Percentiles rank a stretch among this genome's conserved stretches.
phyloP scores from a whole-genome alignment of 2,113 vertebrate genomes.

The Catagonus wagneri region DNA sequence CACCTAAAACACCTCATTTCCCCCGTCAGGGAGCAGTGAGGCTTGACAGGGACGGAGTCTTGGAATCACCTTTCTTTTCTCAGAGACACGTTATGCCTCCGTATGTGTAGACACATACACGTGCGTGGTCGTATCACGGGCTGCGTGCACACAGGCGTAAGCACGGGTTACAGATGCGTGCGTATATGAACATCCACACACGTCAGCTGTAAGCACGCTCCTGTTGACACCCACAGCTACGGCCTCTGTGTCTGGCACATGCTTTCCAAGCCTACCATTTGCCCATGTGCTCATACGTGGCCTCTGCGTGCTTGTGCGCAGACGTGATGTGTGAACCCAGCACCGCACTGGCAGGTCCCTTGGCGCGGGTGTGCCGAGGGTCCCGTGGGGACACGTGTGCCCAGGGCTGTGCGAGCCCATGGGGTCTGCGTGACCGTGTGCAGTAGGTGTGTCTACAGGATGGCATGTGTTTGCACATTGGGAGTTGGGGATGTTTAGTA shows the following conservation, averaged over 20 bases:
- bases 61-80: not conserved
- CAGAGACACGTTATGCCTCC: not conserved
- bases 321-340: accelerated
- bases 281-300: accelerated
- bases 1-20: not conserved
- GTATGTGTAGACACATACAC: not conserved
- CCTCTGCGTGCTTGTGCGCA: not conserved
- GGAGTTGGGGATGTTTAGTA: slow-evolving; percentile 96
- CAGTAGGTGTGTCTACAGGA: slow-evolving; percentile 77
- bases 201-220: not conserved
- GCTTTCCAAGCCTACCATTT: not conserved
- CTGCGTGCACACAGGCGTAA: not conserved
- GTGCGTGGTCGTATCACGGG: accelerated
- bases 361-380: not conserved
- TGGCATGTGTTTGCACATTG: slow-evolving; percentile 93
- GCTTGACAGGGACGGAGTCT: not conserved
- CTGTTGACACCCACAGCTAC: not conserved
- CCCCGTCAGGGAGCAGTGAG: accelerated
- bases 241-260: accelerated
- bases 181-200: not conserved
- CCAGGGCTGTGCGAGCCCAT: slow-evolving; percentile 31
- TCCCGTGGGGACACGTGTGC: not conserved
- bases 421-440: slow-evolving; percentile 77
- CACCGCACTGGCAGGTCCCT: accelerated
- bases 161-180: not conserved